A percentile compares a stretch with the other conserved stretches of the same genome.
phyloP scores from a whole-genome alignment of 2,888 invertebrate species.

The Hemicrepidius hirtus region DNA sequence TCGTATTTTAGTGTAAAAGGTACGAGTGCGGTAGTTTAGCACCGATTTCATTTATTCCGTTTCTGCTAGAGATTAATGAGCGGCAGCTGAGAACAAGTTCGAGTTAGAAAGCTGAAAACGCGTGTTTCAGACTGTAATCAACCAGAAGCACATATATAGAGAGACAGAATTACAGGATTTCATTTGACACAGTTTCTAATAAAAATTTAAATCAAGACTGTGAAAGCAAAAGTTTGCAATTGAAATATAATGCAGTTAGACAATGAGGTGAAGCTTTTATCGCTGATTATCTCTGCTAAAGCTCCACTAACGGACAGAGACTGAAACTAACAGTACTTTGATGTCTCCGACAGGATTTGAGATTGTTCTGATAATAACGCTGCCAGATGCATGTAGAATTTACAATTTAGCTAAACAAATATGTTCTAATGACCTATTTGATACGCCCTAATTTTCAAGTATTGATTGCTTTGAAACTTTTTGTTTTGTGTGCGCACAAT shows the following conservation, averaged over 20 bases:
- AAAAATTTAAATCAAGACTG: constrained; percentile 4
- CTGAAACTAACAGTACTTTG: constrained; percentile 32
- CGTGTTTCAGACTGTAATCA: constrained; percentile 14
- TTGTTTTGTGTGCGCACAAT: constrained; percentile 41
- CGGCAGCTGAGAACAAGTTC: constrained; percentile 3
- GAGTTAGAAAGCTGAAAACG: neutral
- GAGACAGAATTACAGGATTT: neutral
- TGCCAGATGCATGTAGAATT: constrained; percentile 21
- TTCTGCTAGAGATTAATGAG: constrained; percentile 6
- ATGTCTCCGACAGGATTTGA: constrained; percentile 38
- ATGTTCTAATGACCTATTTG: constrained; percentile 38
- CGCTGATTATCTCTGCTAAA: constrained; percentile 31
- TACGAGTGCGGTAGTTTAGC: constrained; percentile 1
- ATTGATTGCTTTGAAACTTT: constrained; percentile 39
- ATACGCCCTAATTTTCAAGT: constrained; percentile 42
- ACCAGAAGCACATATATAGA: neutral
- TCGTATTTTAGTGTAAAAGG: neutral
- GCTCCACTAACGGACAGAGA: constrained; percentile 29
- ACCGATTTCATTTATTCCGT: constrained; percentile 15
- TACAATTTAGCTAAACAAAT: constrained; percentile 12
- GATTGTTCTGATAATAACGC: constrained; percentile 22
- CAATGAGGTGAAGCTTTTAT: constrained; percentile 10
- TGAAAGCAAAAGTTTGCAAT: constrained; percentile 6
- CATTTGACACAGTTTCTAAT: neutral
- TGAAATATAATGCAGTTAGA: constrained; percentile 5